Conservation (phyloP, 2,888 invertebrate genomes). For the Girardia tigrina region DNA sequence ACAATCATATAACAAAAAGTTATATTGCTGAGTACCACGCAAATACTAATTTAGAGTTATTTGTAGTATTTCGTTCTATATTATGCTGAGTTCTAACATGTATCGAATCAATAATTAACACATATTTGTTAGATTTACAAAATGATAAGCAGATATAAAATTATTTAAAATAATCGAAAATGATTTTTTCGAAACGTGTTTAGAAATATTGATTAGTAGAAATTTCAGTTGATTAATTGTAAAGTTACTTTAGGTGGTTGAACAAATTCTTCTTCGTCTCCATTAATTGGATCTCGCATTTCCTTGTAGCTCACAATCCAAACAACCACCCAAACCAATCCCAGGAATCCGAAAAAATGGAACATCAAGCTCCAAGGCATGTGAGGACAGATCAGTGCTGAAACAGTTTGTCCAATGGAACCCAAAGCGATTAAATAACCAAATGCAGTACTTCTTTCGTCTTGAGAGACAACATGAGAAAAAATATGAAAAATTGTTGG, state of each 20-base stretch:
- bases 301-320: constrained; percentile 60
- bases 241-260: constrained; percentile 48
- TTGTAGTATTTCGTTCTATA: too few species aligned
- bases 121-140: too few species aligned
- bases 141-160: too few species aligned
- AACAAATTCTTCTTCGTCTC: constrained; percentile 47
- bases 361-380: constrained; percentile 60
- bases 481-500: constrained; percentile 65
- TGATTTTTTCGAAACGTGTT: neutral
- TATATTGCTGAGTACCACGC: too few species aligned
- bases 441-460: constrained; percentile 62
- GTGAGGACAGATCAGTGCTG: constrained; percentile 61
- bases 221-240: neutral
- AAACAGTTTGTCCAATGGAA: constrained; percentile 63
- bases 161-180: too few species aligned
- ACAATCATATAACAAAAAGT: too few species aligned
- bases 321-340: constrained; percentile 59
- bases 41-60: too few species aligned
- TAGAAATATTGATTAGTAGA: neutral
- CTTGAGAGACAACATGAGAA: constrained; percentile 61
- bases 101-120: too few species aligned
- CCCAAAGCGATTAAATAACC: constrained; percentile 62
- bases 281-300: constrained; percentile 41
- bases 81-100: too few species aligned
- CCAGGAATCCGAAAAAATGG: constrained; percentile 59